Evolutionary conservation across 2,888 invertebrate species (phyloP), one percentile per base, ranked within the genome.

Genomic region (Scaptomyza reducta): DNA sequence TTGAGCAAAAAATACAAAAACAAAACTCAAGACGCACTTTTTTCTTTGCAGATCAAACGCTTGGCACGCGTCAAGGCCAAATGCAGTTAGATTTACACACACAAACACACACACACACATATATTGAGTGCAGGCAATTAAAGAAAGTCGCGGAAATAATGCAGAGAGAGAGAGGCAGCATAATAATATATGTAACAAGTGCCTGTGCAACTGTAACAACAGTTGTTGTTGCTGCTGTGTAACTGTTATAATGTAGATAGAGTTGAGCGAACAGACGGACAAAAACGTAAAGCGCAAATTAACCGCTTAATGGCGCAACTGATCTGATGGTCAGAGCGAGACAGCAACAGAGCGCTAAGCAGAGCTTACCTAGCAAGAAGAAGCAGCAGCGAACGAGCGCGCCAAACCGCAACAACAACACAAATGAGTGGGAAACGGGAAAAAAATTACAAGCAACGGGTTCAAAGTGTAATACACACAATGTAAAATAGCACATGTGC

Each of bases 41-140:
- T 40, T 40, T 50, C 38, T 44, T 66, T 50, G 38, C 54, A 31
- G 31, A 29, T 40, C 49, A 45, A 60, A 46, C 25, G 31, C 27
- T 33, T 13, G 41, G 53, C 55, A 50, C 61, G 53, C 79, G 60
- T 57, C 71, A 81, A 80, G 80, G 80, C 79, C 79, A 71, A 64
- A 68, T 78, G 74, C 69, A 68, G 46, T 54, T 65, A 62, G 47
- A 61, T 53, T 49, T 50, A 18, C 6, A 42, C 53, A 55, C 46
- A 11, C 40, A 41, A 9, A 3, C 22, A 22, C 22, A 22, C 22
- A 22, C 1, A 22, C 22, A 5, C 5, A 22, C 3, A 22, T 22
- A 27, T 27, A 3, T 31, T 13, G 13, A 29, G 46, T 42, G 54
- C 51, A 35, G 1, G 14, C 35, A 77, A 74, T 70, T 70, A 49